Evolutionary conservation across 30 jellyfish, hydroid and myxozoan species (phyloP), one percentile per base, ranked within the genome.

Genomic region (Cassiopea andromeda): DNA sequence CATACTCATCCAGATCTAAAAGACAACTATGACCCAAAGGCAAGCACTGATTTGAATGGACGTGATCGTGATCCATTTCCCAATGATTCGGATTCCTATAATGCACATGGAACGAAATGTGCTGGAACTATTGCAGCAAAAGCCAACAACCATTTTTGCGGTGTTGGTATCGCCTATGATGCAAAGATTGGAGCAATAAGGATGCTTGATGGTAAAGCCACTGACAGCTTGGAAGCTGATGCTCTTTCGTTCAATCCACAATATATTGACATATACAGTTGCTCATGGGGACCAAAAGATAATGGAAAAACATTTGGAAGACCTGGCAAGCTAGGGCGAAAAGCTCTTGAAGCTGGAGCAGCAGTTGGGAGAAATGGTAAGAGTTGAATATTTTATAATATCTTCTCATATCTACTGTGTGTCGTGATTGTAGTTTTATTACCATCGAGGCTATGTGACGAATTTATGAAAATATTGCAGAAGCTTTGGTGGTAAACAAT

Each of bases 281-380:
- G 98, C 84, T 89, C 98, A 6, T 97, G 99, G 99, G 99, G 99
- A 18, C 99, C 99, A 18, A 93, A 93, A 90, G 99, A 97, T 80
- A 94, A 97, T 69, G 99, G 99, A 46, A 77, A 72, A 66, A 92
- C 99, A 43, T 93, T 92, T 82, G 99, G 99, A 46, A 80, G 98
- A 83, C 99, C 98, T 48, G 99, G 99, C 0, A 84, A 69, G 73
- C 90, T 91, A 17, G 99, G 99, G 2, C 83, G 97, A 67, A 83
- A 91, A 90, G 99, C 99, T 7, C 69, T 96, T 16, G 97, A 85
- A 49, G 97, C 97, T 18, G 98, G 99, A 1, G 98, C 99, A 50
- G 68, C 90, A 58, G 73, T 80, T 61, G 99, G 99, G 19, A 91
- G 99, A 96, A 89, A 92, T 50, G 98, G 99, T 96, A 77, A 27